phyloP scores from a whole-genome alignment of 2,888 invertebrate species.

The Malthinus seriepunctatus region DNA sequence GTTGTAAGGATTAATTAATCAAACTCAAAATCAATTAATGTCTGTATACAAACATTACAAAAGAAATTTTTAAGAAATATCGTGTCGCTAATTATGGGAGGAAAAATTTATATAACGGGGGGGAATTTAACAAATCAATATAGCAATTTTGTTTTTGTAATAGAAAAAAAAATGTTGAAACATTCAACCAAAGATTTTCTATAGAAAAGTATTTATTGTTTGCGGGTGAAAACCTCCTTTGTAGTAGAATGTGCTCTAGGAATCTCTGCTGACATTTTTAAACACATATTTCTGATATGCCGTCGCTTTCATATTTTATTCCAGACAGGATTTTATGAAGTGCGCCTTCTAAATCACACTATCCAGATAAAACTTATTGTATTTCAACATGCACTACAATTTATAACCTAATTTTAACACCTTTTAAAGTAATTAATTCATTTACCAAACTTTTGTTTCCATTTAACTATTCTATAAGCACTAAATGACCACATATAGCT shows the following conservation, averaged over 20 bases:
- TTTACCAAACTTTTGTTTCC: too few species aligned
- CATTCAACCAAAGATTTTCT: constrained; percentile 14
- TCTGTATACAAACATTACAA: too few species aligned
- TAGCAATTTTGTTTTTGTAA: constrained; percentile 18
- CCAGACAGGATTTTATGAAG: constrained; percentile 10
- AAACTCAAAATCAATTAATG: too few species aligned
- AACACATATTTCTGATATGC: constrained; percentile 21
- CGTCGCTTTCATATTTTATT: constrained; percentile 13
- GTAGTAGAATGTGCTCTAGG: constrained; percentile 15
- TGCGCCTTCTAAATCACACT: constrained; percentile 9
- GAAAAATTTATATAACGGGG: neutral
- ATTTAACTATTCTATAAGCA: too few species aligned
- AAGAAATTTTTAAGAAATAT: too few species aligned
- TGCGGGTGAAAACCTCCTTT: constrained; percentile 23
- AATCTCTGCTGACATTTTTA: constrained; percentile 20
- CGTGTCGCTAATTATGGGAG: too few species aligned
- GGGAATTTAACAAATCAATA: constrained; percentile 17
- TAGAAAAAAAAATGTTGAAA: constrained; percentile 17
- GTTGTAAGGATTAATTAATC: too few species aligned
- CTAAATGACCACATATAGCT: too few species aligned
- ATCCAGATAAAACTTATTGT: constrained; percentile 9
- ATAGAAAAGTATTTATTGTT: constrained; percentile 23
- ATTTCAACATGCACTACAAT: constrained; percentile 5
- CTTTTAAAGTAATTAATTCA: neutral
- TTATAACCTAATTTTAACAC: constrained; percentile 1